Evolutionary conservation across 2,888 invertebrate genomes (phyloP).

Genomic region (Petrolisthes cinctipes): DNA sequence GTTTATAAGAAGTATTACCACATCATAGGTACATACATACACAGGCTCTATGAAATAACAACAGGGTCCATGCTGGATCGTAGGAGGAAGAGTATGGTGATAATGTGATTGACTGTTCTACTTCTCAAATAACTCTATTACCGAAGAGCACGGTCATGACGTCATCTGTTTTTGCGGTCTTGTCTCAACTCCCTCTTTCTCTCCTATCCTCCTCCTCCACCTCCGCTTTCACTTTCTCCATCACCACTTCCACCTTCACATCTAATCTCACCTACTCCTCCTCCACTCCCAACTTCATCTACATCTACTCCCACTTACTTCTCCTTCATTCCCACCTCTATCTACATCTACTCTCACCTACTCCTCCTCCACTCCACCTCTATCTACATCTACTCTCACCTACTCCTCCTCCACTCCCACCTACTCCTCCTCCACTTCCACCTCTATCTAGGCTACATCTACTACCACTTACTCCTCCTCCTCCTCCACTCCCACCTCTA

Average conservation of each 20-base stretch:
- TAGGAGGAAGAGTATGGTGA: no score
- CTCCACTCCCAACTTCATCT: not conserved
- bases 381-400: not conserved
- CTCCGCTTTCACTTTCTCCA: not conserved
- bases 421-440: not conserved
- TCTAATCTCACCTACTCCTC: not conserved
- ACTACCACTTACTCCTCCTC: not conserved
- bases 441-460: not conserved
- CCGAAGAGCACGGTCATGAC: no score
- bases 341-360: not conserved
- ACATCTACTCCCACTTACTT: not conserved
- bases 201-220: not conserved
- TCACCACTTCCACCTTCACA: not conserved
- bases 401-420: not conserved
- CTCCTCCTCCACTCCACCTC: not conserved
- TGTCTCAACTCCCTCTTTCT: no score
- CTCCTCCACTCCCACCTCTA: not conserved
- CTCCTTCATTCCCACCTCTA: not conserved
- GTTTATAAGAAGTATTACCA: no score
- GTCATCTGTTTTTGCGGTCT: no score
- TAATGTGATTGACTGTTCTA: no score
- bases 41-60: no score
- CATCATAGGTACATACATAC: no score
- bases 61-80: no score
- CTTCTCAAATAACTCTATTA: no score